phyloP scores from a whole-genome alignment of 2,888 invertebrate species.

The Dynastes hyllus region DNA sequence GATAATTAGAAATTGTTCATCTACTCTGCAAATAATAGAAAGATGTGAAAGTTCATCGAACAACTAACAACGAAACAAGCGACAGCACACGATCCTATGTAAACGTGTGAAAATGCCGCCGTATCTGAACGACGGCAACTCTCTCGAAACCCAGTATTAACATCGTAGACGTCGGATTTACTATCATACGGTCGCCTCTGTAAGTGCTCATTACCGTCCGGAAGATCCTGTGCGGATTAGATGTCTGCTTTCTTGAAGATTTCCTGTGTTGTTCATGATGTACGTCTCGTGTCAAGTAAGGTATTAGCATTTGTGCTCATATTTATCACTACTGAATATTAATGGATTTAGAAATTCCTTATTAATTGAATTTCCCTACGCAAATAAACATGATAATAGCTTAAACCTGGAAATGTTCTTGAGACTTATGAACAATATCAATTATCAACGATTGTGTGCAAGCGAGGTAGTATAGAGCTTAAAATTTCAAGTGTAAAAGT shows the following conservation, averaged over 20 bases:
- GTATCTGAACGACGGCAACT: constrained; percentile 16
- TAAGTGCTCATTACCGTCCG: not conserved
- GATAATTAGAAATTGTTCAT: constrained; percentile 35
- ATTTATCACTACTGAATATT: no score
- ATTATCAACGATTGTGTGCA: no score
- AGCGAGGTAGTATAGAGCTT: no score
- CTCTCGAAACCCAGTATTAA: constrained; percentile 29
- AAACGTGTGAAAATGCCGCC: constrained; percentile 43
- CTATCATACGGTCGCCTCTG: not conserved
- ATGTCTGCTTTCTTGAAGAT: not conserved
- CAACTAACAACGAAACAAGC: not conserved
- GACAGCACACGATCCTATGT: constrained; percentile 16
- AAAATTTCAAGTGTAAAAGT: no score
- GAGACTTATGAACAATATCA: no score
- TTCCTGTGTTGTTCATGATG: not conserved
- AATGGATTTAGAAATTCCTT: no score
- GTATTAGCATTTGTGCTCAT: not conserved
- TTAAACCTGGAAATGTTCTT: no score
- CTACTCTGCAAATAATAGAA: constrained; percentile 23
- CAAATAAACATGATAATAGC: no score
- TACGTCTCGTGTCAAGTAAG: not conserved
- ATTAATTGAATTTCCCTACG: no score
- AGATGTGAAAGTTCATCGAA: constrained; percentile 39
- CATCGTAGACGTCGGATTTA: not conserved
- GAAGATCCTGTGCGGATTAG: not conserved